phyloP scores from a whole-genome alignment of 1,140 invertebrate species.

The Drosophila leontia region DNA sequence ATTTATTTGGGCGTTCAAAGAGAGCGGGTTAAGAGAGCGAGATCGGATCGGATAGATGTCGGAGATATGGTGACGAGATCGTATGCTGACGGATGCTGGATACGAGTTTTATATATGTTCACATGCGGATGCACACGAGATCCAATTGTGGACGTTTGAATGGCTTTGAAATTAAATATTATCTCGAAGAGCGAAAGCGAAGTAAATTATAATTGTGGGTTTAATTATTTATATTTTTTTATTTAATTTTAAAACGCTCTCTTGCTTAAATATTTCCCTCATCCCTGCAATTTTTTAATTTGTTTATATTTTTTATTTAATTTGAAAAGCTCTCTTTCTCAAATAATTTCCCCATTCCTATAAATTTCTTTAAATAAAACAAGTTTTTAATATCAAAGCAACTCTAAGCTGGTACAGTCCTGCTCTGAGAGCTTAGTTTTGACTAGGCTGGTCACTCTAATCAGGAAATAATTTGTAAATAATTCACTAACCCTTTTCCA shows the following conservation, averaged over 20 bases:
- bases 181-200: background rate
- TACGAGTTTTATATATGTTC: background rate
- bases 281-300: too few relatives aligned
- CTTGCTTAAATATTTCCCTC: too few relatives aligned
- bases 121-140: slow-evolving; percentile 15
- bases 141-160: slow-evolving; percentile 9
- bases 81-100: slow-evolving; percentile 1
- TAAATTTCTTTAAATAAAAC: too few relatives aligned
- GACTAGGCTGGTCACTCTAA: background rate
- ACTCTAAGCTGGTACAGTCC: too few relatives aligned
- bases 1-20: slow-evolving; percentile 45
- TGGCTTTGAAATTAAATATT: background rate
- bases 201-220: background rate
- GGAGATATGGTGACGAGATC: slow-evolving; percentile 1
- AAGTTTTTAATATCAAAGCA: background rate
- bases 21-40: background rate
- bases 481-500: background rate
- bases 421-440: background rate
- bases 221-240: background rate
- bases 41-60: slow-evolving; percentile 9
- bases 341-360: too few relatives aligned
- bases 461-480: background rate
- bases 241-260: background rate
- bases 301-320: too few relatives aligned
- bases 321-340: too few relatives aligned